Conservation (phyloP, 37 sponge, comb jelly and placozoan genomes). For the Tethya wilhelma region DNA sequence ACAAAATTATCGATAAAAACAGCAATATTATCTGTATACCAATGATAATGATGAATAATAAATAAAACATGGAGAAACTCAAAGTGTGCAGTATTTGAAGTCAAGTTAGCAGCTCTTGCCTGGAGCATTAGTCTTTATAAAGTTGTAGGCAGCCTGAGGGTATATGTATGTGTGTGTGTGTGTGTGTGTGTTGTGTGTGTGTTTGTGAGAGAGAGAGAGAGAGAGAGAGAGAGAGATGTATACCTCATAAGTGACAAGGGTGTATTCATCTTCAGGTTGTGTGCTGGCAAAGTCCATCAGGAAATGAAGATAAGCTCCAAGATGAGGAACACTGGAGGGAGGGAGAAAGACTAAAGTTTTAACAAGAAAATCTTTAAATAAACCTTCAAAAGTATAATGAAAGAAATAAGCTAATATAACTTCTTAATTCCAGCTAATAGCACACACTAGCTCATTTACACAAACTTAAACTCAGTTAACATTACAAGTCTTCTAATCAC, state of each 20-base stretch:
- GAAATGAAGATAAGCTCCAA: conserved; percentile 74
- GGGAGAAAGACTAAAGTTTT: neutral
- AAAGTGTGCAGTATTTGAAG: neutral
- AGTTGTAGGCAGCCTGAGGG: conserved; percentile 67
- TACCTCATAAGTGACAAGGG: conserved; percentile 72
- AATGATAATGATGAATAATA: neutral
- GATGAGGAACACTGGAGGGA: conserved; percentile 49
- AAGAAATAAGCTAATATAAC: neutral
- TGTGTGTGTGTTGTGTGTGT: too few species aligned
- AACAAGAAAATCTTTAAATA: neutral
- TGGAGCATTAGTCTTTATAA: conserved; percentile 29
- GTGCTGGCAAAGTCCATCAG: conserved; percentile 75
- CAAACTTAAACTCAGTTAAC: neutral
- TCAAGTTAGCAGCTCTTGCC: neutral
- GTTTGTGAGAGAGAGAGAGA: neutral
- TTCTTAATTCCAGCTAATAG: neutral
- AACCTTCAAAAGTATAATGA: neutral
- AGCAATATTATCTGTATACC: too few species aligned
- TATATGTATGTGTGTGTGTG: neutral
- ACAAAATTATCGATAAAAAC: too few species aligned
- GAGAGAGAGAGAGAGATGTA: too few species aligned
- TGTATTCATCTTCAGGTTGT: conserved; percentile 59
- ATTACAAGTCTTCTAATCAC: conserved; percentile 1
- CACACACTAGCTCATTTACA: neutral
- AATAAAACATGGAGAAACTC: neutral